Evolutionary conservation across 1,140 invertebrate species (phyloP).

Genomic region (Magallana angulata): DNA sequence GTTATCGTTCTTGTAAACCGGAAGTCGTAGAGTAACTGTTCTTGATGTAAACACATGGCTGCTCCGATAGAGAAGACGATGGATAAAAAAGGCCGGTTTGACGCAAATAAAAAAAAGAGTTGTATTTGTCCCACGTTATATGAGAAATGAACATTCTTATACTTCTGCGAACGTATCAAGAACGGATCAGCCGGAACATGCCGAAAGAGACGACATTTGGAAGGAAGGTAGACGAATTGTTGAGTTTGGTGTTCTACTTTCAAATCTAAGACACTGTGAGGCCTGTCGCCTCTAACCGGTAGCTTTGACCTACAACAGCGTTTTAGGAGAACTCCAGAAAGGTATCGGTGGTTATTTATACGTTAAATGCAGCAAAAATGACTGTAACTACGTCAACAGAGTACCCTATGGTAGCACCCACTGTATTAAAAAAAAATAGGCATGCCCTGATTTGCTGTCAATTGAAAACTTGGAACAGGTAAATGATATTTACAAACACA

Average conservation of each 20-base stretch:
- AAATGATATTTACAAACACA: background rate
- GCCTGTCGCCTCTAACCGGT: constrained; percentile 37
- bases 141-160: constrained; percentile 29
- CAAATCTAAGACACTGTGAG: constrained; percentile 39
- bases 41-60: constrained; percentile 24
- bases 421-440: constrained; percentile 6
- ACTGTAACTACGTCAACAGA: constrained; percentile 38
- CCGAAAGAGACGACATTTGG: background rate
- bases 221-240: constrained; percentile 36
- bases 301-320: constrained; percentile 32
- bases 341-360: constrained; percentile 41
- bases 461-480: constrained; percentile 45
- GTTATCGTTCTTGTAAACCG: constrained; percentile 24
- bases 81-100: constrained; percentile 12
- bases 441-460: constrained; percentile 44
- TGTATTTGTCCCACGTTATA: background rate
- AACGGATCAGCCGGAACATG: background rate
- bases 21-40: constrained; percentile 33
- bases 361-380: constrained; percentile 12
- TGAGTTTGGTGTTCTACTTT: constrained; percentile 32
- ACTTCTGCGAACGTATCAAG: background rate
- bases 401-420: constrained; percentile 39
- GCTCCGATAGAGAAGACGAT: background rate
- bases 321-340: constrained; percentile 44
- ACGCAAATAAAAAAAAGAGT: constrained; percentile 1